Evolutionary conservation across 1,140 invertebrate genomes (phyloP).

Genomic region (Drosophila sp.): DNA sequence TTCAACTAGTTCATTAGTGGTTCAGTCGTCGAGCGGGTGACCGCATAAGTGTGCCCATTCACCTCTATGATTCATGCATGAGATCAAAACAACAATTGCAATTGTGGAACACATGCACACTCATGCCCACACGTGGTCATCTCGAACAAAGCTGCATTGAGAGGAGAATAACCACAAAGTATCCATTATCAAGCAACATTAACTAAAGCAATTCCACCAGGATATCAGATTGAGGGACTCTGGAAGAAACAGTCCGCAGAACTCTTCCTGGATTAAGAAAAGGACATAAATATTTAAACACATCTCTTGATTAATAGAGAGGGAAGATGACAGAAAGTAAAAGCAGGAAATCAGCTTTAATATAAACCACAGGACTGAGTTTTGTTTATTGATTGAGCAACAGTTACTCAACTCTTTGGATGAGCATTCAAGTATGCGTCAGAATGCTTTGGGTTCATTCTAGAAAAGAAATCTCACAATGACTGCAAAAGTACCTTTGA

Average conservation of each 20-base stretch:
- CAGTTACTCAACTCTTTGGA: constrained; percentile 3
- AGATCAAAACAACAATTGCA: constrained; percentile 64
- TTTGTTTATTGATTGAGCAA: constrained; percentile 31
- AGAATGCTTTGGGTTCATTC: not conserved
- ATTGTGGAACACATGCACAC: constrained; percentile 23
- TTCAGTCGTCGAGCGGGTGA: constrained; percentile 37
- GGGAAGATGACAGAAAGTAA: not conserved
- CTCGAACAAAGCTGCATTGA: not conserved
- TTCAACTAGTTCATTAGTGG: constrained; percentile 65
- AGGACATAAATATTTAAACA: no score
- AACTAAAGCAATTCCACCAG: no score
- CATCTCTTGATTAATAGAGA: no score
- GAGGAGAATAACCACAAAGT: not conserved
- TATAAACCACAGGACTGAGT: not conserved
- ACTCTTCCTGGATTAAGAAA: no score
- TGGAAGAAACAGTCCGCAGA: no score
- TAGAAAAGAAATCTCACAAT: not conserved
- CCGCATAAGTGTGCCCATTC: constrained; percentile 56
- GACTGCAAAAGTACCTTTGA: constrained; percentile 49
- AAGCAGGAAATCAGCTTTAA: constrained; percentile 7
- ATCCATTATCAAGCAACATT: constrained; percentile 20
- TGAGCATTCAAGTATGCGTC: constrained; percentile 29
- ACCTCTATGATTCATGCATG: constrained; percentile 73
- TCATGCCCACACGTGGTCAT: not conserved
- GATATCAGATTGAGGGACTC: no score